Evolutionary conservation across 2,888 invertebrate genomes (phyloP), one percentile per base, ranked within the genome.

Genomic region (Rotaria macrura): DNA sequence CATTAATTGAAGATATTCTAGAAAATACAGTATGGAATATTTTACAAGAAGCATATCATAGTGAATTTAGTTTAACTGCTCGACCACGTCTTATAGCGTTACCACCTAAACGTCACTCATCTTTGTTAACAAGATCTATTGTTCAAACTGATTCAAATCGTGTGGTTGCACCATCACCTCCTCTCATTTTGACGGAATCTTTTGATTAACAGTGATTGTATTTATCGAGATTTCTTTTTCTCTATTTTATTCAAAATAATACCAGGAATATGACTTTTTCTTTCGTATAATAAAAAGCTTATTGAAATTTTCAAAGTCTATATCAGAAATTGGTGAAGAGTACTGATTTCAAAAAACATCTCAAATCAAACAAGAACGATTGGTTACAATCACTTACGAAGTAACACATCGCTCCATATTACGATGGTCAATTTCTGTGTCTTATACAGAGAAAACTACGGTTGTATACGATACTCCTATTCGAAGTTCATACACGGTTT

Each of bases 31-130:
- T 91, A 7, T 87, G 89, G 40, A 91, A 91, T 87, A 89, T 91
- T 72, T 88, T 91, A 87, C 88, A 89, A n/a, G 91, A 91, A 86
- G 90, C 90, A 2, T 87, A 90, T 83, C 87, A 88, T 43, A 88
- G 87, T n/a, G 90, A 91, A 85, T 90, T 90, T 87, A 90, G 89
- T 87, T 89, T 91, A 84, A 90, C 91, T n/a, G 88, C 90, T 14
- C 87, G 90, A 47, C 90, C 91, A 40, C 87, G 91, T 85, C 89
- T 90, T 84, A 89, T 91, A 25, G 91, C 91, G 20, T 88, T 91
- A 65, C 89, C 89, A 17, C 89, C 89, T 9, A 85, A 85, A 84
- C 84, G 84, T 20, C 55, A 43, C 55, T 65, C 65, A n/a, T 29
- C 65, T 29, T 29, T 7, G 5, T 17, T n/a, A 65, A 29, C 65